Percentiles rank a stretch among this genome's conserved stretches.
These are phyloP conservation scores for Heliconius congener DNA, from an alignment of 1,140 invertebrate genomes.

Conservation along the genomic window DNA sequence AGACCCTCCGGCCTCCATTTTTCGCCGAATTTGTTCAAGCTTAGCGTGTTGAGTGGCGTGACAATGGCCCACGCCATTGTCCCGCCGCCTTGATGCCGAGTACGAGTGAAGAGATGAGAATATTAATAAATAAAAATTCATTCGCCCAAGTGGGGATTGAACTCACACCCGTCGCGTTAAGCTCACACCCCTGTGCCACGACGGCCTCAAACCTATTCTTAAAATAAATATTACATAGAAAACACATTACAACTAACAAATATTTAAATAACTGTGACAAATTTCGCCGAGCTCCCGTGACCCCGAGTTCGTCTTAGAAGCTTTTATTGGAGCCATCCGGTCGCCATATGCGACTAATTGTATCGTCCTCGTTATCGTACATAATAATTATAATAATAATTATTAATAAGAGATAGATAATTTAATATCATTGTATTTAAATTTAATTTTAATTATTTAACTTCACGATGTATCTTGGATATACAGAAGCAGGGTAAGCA, in stretches of 20 bases:
- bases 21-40: too few relatives aligned
- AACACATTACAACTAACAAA: neutral
- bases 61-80: too few relatives aligned
- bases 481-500: too few relatives aligned
- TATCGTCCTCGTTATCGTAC: constrained; percentile 45
- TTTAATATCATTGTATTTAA: neutral
- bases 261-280: constrained; percentile 12
- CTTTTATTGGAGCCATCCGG: constrained; percentile 56
- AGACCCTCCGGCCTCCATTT: too few relatives aligned
- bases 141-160: too few relatives aligned
- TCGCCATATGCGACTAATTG: constrained; percentile 53
- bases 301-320: constrained; percentile 48
- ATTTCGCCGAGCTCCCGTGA: constrained; percentile 20
- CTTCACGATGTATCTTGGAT: too few relatives aligned
- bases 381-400: constrained; percentile 36
- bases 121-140: too few relatives aligned
- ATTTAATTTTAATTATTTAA: neutral
- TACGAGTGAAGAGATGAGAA: too few relatives aligned
- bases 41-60: too few relatives aligned
- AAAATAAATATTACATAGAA: neutral
- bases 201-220: neutral
- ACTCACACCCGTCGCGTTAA: too few relatives aligned
- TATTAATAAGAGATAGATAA: constrained; percentile 9
- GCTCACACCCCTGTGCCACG: too few relatives aligned
- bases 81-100: too few relatives aligned